These are phyloP conservation scores for Barypeithes pellucidus DNA, from an alignment of 2,888 invertebrate genomes.

Conservation along the genomic window DNA sequence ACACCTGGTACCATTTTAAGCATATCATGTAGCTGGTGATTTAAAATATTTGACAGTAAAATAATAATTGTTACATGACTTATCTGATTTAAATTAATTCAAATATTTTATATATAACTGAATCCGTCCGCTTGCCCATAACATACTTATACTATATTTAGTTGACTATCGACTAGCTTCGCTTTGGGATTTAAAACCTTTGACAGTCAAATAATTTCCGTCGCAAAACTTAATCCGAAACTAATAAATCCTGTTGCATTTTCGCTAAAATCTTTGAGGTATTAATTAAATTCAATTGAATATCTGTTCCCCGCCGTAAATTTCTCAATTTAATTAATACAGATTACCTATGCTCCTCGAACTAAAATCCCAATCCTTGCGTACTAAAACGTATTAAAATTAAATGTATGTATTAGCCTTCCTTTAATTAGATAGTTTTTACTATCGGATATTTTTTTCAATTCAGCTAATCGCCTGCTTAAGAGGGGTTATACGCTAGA, in stretches of 20 bases:
- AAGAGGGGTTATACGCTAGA: no score
- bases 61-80: no score
- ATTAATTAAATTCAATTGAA: constrained; percentile 37
- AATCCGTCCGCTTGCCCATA: no score
- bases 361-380: constrained; percentile 19
- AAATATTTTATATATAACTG: no score
- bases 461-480: no score
- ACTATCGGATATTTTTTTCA: no score
- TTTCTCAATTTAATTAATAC: constrained; percentile 40
- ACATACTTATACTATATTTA: no score
- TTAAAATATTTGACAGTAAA: no score
- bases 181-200: constrained; percentile 4
- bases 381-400: constrained; percentile 14
- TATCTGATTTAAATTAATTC: no score
- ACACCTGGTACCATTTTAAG: no score
- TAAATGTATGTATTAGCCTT: background rate
- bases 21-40: no score
- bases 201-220: constrained; percentile 20
- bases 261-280: constrained; percentile 22
- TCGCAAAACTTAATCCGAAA: constrained; percentile 25
- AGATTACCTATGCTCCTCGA: constrained; percentile 24
- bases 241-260: constrained; percentile 41
- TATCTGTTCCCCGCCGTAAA: constrained; percentile 31
- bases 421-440: no score
- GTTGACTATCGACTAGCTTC: background rate